Conservation (phyloP, 2,113 vertebrate genomes). For the Suricata suricatta region DNA sequence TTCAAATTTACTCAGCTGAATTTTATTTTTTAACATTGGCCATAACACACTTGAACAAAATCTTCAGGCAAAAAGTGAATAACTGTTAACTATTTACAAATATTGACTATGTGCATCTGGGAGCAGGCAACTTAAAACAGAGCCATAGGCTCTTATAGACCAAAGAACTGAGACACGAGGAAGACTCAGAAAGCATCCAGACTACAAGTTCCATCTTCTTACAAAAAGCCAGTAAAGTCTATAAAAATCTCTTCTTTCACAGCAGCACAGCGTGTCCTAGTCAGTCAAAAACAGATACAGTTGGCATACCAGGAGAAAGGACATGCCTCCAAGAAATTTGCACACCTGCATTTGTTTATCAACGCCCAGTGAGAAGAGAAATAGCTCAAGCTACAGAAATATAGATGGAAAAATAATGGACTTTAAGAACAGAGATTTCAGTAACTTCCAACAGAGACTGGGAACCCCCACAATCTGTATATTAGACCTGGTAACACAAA, state of each 20-base stretch:
- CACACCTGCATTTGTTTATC: not conserved
- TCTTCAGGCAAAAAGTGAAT: not conserved
- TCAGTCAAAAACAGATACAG: not conserved
- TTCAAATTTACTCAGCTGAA: not conserved
- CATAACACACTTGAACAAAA: not conserved
- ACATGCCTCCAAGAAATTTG: not conserved
- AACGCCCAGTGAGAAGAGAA: not conserved
- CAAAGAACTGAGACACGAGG: not conserved
- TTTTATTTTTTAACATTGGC: not conserved
- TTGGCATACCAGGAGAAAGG: not conserved
- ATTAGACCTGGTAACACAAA: not conserved
- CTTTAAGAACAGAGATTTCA: not conserved
- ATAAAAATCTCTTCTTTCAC: not conserved
- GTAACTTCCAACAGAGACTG: not conserved
- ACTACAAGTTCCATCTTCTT: not conserved
- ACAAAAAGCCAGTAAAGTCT: not conserved
- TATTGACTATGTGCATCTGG: not conserved
- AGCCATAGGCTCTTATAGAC: not conserved
- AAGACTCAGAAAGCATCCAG: not conserved
- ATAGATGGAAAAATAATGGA: not conserved
- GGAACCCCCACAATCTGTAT: not conserved
- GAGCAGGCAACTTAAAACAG: not conserved
- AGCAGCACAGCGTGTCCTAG: not conserved
- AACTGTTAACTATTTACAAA: not conserved
- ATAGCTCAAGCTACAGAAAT: not conserved